phyloP scores from a whole-genome alignment of 2,888 invertebrate genomes.

The Cartodere bifasciata region DNA sequence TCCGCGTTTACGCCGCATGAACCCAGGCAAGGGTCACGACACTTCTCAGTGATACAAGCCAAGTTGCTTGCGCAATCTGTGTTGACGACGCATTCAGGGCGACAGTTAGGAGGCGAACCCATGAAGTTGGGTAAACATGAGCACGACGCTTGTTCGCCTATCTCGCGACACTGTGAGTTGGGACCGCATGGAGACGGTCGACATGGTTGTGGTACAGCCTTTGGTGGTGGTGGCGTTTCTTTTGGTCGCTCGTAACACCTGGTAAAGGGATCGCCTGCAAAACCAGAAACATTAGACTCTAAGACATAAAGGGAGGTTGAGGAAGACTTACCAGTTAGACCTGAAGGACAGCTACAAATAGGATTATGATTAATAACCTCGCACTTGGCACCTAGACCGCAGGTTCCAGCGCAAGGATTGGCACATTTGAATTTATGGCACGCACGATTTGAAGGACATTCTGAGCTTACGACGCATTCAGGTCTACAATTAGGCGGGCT shows the following conservation, averaged over 20 bases:
- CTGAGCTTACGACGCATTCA: conserved; percentile 64
- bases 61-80: conserved; percentile 52
- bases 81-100: conserved; percentile 59
- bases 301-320: background rate
- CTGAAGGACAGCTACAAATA: conserved; percentile 56
- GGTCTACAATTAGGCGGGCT: conserved; percentile 64
- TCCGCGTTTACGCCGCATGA: conserved; percentile 60
- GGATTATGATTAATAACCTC: conserved; percentile 65
- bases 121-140: conserved; percentile 52
- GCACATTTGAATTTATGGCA: conserved; percentile 65
- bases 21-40: conserved; percentile 57
- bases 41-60: conserved; percentile 60
- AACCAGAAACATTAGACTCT: no score
- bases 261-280: conserved; percentile 64
- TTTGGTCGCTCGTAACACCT: conserved; percentile 41
- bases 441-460: conserved; percentile 57
- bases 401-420: conserved; percentile 63
- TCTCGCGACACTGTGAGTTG: conserved; percentile 47
- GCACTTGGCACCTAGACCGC: conserved; percentile 59
- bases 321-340: conserved; percentile 55
- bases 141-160: conserved; percentile 49
- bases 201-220: conserved; percentile 39
- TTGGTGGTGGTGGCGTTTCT: conserved; percentile 24
- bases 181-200: conserved; percentile 48
- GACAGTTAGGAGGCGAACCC: conserved; percentile 65